phyloP scores from a whole-genome alignment of 2,888 invertebrate genomes.

The Unio delphinus region DNA sequence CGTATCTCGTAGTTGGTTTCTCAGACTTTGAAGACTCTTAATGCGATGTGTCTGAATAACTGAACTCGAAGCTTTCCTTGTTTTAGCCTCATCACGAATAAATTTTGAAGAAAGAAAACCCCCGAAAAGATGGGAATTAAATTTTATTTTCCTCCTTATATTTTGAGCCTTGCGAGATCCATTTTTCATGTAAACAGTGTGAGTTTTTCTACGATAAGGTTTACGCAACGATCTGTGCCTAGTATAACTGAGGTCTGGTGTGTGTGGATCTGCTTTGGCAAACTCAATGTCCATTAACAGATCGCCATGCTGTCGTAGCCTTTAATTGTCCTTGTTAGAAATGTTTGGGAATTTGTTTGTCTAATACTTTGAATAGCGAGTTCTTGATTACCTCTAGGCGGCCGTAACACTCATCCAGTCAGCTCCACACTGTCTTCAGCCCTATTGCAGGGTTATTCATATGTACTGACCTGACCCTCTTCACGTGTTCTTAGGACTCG shows the following conservation, averaged over 20 bases:
- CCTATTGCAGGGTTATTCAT: conserved; percentile 11
- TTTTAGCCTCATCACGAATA: conserved; percentile 10
- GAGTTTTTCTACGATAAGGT: conserved; percentile 17
- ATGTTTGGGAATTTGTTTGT: conserved; percentile 5
- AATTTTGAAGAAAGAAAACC: conserved; percentile 4
- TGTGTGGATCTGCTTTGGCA: conserved; percentile 7
- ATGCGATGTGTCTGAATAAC: background rate
- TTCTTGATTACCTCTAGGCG: conserved; percentile 20
- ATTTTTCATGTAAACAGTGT: conserved; percentile 15
- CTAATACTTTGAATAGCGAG: conserved; percentile 8
- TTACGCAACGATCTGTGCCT: conserved; percentile 10
- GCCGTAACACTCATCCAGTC: conserved; percentile 25
- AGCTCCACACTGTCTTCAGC: conserved; percentile 13
- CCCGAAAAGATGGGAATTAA: conserved; percentile 11
- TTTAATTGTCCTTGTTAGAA: conserved; percentile 3
- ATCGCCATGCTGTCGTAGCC: conserved; percentile 7
- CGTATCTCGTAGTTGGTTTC: too few species aligned
- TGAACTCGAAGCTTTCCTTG: conserved; percentile 7
- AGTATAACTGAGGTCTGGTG: conserved; percentile 7
- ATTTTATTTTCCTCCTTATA: conserved; percentile 9
- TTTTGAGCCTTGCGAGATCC: conserved; percentile 7
- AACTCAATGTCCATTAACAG: conserved; percentile 7
- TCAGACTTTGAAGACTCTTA: too few species aligned
- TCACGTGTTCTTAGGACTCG: conserved; percentile 14
- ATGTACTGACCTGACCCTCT: conserved; percentile 14